Evolutionary conservation across 2,113 vertebrate species (phyloP).

Genomic region (Sorex fumeus): DNA sequence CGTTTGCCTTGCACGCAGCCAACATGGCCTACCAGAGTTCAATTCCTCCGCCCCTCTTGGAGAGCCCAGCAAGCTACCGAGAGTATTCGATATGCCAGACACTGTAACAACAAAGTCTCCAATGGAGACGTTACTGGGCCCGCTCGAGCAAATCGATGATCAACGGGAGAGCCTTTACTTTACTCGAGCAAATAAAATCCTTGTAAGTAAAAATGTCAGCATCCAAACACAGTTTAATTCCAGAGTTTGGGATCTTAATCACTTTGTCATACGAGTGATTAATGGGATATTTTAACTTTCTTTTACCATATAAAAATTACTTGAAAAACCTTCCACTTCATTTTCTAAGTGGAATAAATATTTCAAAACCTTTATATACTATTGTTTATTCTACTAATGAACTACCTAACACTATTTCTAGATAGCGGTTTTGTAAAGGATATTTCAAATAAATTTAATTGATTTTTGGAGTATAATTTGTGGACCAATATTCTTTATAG

Average conservation of each 20-base stretch:
- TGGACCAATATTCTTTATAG: background rate
- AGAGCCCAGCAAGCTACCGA: no score
- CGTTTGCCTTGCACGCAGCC: no score
- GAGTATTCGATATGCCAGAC: no score
- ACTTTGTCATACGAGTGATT: background rate
- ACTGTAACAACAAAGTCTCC: no score
- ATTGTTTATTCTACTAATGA: background rate
- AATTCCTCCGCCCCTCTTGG: no score
- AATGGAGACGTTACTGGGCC: no score
- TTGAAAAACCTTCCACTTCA: background rate
- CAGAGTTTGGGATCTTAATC: background rate
- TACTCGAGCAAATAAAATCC: no score
- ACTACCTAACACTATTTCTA: conserved; percentile 39
- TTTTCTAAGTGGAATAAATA: background rate
- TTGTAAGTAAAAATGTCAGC: background rate
- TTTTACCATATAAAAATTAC: background rate
- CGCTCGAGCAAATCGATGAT: no score
- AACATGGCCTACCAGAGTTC: no score
- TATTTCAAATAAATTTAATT: background rate
- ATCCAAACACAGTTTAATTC: background rate
- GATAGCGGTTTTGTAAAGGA: background rate
- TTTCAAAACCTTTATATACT: background rate
- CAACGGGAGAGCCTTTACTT: no score
- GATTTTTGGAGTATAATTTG: background rate
- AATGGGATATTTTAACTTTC: background rate